These are phyloP conservation scores for Myiotriccus ornatus DNA, from an alignment of 2,797 vertebrate genomes.

Conservation along the genomic window DNA sequence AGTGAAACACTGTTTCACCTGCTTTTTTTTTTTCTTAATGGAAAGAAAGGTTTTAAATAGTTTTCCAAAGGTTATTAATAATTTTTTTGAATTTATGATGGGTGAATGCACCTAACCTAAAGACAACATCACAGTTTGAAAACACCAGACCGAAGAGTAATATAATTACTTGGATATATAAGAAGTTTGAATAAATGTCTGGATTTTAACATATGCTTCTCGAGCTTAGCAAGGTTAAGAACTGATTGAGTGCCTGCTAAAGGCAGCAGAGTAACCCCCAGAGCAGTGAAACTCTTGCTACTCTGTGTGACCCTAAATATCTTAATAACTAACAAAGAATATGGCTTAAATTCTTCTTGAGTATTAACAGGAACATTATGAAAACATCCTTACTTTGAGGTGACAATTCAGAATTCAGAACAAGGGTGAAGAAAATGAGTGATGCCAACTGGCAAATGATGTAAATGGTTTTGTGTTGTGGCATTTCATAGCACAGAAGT, in stretches of 20 bases:
- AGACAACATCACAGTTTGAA: not conserved
- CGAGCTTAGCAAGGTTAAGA: not conserved
- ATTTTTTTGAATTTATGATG: not conserved
- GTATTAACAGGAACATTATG: not conserved
- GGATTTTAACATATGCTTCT: not conserved
- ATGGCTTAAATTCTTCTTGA: not conserved
- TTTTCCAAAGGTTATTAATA: not conserved
- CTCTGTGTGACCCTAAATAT: not conserved
- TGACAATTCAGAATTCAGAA: not conserved
- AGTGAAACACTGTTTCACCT: not conserved
- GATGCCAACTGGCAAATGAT: not conserved
- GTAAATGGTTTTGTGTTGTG: not conserved
- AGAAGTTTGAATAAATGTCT: not conserved
- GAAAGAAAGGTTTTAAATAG: not conserved
- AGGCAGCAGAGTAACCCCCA: not conserved
- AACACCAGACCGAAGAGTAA: not conserved
- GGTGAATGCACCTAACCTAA: not conserved
- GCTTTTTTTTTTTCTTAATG: not conserved
- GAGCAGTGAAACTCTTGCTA: not conserved
- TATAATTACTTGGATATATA: not conserved
- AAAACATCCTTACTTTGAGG: not conserved
- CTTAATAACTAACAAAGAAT: not conserved
- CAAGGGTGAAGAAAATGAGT: not conserved
- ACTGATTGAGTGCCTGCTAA: not conserved
- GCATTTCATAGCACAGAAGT: not conserved